Conservation (phyloP, 2,113 vertebrate species). For the Vanacampus margaritifer region DNA sequence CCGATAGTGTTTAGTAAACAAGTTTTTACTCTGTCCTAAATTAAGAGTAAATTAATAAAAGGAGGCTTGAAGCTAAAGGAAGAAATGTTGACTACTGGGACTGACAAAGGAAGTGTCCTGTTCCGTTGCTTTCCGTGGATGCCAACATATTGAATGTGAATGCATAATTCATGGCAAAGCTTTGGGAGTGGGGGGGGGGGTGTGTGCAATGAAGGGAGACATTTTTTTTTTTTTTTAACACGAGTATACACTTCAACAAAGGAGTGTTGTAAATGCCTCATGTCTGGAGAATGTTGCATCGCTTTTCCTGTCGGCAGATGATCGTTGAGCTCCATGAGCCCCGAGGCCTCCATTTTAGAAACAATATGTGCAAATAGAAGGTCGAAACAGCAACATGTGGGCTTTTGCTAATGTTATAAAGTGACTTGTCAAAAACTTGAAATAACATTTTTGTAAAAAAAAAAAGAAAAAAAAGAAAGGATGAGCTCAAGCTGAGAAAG, state of each 20-base stretch:
- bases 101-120: slow-evolving; percentile 21
- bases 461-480: background rate
- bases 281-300: slow-evolving; percentile 3
- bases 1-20: slow-evolving; percentile 36
- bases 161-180: slow-evolving; percentile 61
- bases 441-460: background rate
- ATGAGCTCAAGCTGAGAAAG: background rate
- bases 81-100: slow-evolving; percentile 16
- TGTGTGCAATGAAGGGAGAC: slow-evolving; percentile 22
- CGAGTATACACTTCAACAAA: slow-evolving; percentile 8
- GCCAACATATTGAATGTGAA: slow-evolving; percentile 47
- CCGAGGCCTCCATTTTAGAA: slow-evolving; percentile 13
- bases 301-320: slow-evolving; percentile 1
- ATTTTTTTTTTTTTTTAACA: slow-evolving; percentile 1
- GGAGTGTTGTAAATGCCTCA: slow-evolving; percentile 7
- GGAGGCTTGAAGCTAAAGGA: slow-evolving; percentile 8
- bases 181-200: slow-evolving; percentile 26
- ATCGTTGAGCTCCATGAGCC: slow-evolving; percentile 2
- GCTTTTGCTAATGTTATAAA: background rate
- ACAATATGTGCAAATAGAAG: slow-evolving; percentile 22
- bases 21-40: slow-evolving; percentile 36
- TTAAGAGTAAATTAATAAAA: slow-evolving; percentile 28
- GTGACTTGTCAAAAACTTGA: background rate
- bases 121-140: slow-evolving; percentile 24
- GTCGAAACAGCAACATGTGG: slow-evolving; percentile 4